phyloP scores from a whole-genome alignment of 2,888 invertebrate species.

The Amiota mariae region DNA sequence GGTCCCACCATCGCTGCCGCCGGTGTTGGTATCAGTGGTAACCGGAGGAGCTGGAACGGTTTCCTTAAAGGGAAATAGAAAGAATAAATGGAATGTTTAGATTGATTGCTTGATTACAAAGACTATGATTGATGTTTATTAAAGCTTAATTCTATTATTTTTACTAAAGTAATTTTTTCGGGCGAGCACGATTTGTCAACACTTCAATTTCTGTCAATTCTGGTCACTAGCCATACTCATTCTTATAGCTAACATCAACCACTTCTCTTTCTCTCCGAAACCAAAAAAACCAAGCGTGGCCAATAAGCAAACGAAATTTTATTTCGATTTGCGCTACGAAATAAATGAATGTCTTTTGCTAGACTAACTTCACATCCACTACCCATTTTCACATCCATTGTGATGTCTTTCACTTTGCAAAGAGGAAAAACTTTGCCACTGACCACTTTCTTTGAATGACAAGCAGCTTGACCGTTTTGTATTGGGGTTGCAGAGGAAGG shows the following conservation, averaged over 20 bases:
- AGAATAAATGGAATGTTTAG: background rate
- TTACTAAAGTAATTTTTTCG: background rate
- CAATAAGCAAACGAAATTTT: conserved; percentile 26
- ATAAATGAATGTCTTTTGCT: background rate
- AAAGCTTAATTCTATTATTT: background rate
- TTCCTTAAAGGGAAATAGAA: conserved; percentile 54
- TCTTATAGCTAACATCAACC: background rate
- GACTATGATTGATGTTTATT: conserved; percentile 26
- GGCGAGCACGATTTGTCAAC: conserved; percentile 25
- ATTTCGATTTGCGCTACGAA: conserved; percentile 26
- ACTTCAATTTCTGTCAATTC: conserved; percentile 26
- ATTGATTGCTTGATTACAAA: background rate
- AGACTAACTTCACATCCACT: background rate
- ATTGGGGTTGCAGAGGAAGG: conserved; percentile 7
- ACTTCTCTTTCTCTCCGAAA: background rate
- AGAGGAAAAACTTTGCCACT: conserved; percentile 36
- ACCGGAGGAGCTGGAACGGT: conserved; percentile 69
- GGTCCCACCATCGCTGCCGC: conserved; percentile 48
- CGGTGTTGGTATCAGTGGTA: conserved; percentile 61
- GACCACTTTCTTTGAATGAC: conserved; percentile 40
- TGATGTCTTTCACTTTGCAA: conserved; percentile 17
- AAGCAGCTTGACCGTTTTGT: conserved; percentile 28
- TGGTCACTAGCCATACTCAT: background rate
- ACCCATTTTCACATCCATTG: conserved; percentile 8
- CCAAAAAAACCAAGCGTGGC: background rate